Evolutionary conservation across 1,140 invertebrate species (phyloP).

Genomic region (Hycleus cichorii): DNA sequence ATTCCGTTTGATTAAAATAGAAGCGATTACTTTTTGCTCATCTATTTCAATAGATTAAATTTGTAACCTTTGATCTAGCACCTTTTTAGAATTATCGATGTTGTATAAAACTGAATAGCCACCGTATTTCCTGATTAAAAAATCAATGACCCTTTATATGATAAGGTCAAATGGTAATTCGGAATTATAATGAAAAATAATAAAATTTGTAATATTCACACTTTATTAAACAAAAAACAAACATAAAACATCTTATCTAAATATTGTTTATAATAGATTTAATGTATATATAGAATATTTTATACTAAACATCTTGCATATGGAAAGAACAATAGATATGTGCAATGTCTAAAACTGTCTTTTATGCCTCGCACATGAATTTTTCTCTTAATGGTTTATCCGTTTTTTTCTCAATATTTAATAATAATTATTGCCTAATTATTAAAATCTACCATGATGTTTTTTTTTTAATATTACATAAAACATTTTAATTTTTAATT

Average conservation of each 20-base stretch:
- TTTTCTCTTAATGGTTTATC: not conserved
- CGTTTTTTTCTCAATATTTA: constrained; percentile 11
- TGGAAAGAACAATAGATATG: constrained; percentile 36
- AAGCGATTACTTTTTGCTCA: too few relatives aligned
- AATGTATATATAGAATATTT: not conserved
- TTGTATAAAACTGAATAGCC: too few relatives aligned
- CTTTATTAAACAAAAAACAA: constrained; percentile 39
- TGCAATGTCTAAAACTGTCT: constrained; percentile 27
- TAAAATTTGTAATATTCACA: constrained; percentile 29
- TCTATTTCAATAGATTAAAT: too few relatives aligned
- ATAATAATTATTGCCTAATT: constrained; percentile 19
- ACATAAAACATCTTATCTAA: constrained; percentile 33
- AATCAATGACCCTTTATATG: too few relatives aligned
- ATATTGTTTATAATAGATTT: constrained; percentile 11
- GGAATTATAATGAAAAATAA: not conserved
- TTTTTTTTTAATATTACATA: constrained; percentile 8
- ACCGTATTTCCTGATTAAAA: too few relatives aligned
- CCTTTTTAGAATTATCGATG: too few relatives aligned
- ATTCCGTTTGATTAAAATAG: too few relatives aligned
- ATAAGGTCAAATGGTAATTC: too few relatives aligned
- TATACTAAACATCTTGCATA: constrained; percentile 37
- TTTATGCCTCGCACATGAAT: constrained; percentile 18
- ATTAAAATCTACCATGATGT: constrained; percentile 8
- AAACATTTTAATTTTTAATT: constrained; percentile 21
- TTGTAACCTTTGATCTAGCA: too few relatives aligned